A percentile compares a stretch with the other conserved stretches of the same genome.
phyloP scores from a whole-genome alignment of 2,113 vertebrate species.

The Neotoma lepida region DNA sequence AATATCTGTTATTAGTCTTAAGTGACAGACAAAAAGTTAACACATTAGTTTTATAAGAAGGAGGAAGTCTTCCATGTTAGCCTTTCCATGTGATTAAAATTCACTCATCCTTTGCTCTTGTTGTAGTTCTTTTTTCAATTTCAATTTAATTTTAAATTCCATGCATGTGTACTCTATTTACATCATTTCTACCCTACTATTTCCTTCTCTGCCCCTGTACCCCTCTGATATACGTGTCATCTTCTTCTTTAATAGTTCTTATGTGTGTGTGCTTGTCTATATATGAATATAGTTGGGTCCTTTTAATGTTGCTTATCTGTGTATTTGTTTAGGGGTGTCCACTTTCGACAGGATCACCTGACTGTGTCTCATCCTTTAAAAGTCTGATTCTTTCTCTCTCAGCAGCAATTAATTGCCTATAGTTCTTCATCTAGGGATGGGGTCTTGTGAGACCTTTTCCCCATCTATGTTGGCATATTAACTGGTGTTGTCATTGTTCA shows the following conservation, averaged over 20 bases:
- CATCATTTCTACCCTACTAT: not conserved
- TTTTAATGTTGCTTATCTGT: no score
- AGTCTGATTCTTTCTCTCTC: not conserved
- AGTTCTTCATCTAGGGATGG: not conserved
- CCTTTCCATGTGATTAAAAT: no score
- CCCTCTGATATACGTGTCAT: not conserved
- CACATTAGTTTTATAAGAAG: not conserved
- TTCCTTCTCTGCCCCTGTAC: no score
- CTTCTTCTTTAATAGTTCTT: not conserved
- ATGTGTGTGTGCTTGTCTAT: not conserved
- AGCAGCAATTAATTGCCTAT: not conserved
- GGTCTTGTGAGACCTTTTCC: not conserved
- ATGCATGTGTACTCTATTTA: not conserved
- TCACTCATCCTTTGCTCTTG: not conserved
- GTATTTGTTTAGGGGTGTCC: no score
- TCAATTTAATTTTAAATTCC: not conserved
- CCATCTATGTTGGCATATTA: not conserved
- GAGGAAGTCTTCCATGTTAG: not conserved
- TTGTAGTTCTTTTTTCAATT: not conserved
- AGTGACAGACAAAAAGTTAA: not conserved
- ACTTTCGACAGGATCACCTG: not conserved
- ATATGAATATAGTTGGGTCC: no score
- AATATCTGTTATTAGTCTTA: not conserved
- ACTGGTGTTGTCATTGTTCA: not conserved
- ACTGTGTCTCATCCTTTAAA: not conserved